Evolutionary conservation across 2,113 vertebrate genomes (phyloP), one percentile per base, ranked within the genome.

Genomic region (Regulus satrapa): DNA sequence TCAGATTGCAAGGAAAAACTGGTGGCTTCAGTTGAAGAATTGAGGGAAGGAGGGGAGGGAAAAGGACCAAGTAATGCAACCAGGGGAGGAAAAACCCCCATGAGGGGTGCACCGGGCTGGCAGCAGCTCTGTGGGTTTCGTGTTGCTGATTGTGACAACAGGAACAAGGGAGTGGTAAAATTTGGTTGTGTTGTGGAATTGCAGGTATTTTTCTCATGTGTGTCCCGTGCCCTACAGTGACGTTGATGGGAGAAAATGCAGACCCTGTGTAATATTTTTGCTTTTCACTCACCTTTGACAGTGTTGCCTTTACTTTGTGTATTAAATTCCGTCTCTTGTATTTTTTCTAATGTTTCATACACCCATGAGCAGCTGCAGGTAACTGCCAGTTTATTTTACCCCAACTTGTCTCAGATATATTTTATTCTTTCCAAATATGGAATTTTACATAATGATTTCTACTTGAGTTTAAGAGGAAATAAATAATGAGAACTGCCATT

Each of bases 1-100:
- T 97, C 96, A 97, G 89, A 85, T 92, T 93, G 94, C 92, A 94
- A 55, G 75, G 91, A 95, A 96, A 95, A 97, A 81, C 82, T 76
- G 78, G 73, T 92, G 90, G 73, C 83, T 98, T 96, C 96, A 97
- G 58, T 97, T 98, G 97, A 85, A 97, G 94, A 87, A 95, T 97
- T 62, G 85, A 96, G 88, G 55, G 94, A 97, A 97, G 89, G 74
- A 92, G 56, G 66, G 69, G 79, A 96, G 92, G 34, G 41, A 78
- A 75, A 62, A 41, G 19, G 46, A 90, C 58, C n/a, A 64, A 86
- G 79, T 38, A 75, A 58, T 41, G 56, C 38, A 73, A 20, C 38
- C 48, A 58, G 45, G 12, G 58, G 31, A 17, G 74, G 34, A 77
- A 83, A 45, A 89, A 19, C 5, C 34, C 43, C 5, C 32, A 0